A percentile compares a stretch with the other conserved stretches of the same genome.
phyloP scores from a whole-genome alignment of 2,797 vertebrate genomes.

The Myiotriccus ornatus region DNA sequence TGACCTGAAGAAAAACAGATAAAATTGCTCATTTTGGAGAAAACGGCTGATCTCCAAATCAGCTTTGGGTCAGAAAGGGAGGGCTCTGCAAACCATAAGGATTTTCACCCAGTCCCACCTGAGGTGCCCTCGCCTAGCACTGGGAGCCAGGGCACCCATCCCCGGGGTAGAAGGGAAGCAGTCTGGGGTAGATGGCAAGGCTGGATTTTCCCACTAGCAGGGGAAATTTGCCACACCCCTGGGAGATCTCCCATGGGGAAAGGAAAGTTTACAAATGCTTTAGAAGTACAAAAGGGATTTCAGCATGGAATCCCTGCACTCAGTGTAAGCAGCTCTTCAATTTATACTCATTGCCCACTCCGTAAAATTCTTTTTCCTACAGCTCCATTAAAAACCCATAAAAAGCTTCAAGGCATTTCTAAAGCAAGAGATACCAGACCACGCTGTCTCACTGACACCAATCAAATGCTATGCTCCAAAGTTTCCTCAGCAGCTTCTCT shows the following conservation, averaged over 20 bases:
- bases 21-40: not conserved
- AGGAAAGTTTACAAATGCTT: not conserved
- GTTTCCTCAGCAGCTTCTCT: not conserved
- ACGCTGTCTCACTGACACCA: not conserved
- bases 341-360: not conserved
- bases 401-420: not conserved
- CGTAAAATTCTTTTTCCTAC: not conserved
- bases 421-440: not conserved
- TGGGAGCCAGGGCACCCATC: fast-evolving
- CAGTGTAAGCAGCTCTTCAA: not conserved
- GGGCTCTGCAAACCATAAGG: not conserved
- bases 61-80: not conserved
- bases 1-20: not conserved
- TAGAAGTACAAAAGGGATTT: not conserved
- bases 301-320: not conserved
- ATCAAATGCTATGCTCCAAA: not conserved
- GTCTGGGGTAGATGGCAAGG: not conserved
- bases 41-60: not conserved
- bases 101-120: not conserved
- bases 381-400: not conserved
- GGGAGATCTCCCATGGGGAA: not conserved
- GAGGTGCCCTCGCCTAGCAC: fast-evolving
- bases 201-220: not conserved
- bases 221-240: not conserved
- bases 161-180: not conserved